Base-by-base conservation (phyloP, 2,113 vertebrate genomes). In the Equus przewalskii region DNA sequence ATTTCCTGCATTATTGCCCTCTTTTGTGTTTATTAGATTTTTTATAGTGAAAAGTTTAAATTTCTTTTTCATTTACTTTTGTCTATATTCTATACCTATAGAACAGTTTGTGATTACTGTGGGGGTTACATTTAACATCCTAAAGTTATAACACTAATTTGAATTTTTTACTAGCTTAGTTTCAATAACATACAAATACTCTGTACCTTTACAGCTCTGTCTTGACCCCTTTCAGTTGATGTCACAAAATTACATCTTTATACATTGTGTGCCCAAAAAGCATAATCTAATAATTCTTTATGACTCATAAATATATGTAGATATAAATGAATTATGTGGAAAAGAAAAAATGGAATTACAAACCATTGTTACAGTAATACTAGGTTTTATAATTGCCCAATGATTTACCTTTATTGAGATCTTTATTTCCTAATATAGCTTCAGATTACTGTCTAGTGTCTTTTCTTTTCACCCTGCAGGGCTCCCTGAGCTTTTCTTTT, bases 381-480 rank as follows among this genome's bases (percentile, higher is more conserved):
- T 94, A 36, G 19, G 33, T 88, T 80, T 81, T 81, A 28, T 81
- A 54, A 72, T 72, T 94, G 54, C 14, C 64, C 75, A 72, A 4
- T 13, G 56, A 81, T 81, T 88, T 72, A 94, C 44, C 75, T 94
- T 54, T 62, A 81, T 24, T 81, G 92, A 88, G 33, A 62, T 81
- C 44, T 73, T 64, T 51, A 62, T 64, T 41, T 80, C 44, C 81
- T 51, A 18, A 51, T 41, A 33, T 54, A 33, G 75, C 44, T 72
- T 60, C 76, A 80, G 1, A 72, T 88, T 88, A 24, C 44, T 88
- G 19, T 51, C 33, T 70, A 26, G 24, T 18, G 30, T 62, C 54
- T 54, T 41, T 80, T 62, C 51, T 62, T 22, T 16, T 72, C 41
- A 49, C 21, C 79, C 54, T 62, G 41, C 22, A 28, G 22, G 41